Conservation (phyloP, 2,797 vertebrate genomes). For the Catharus ustulatus region DNA sequence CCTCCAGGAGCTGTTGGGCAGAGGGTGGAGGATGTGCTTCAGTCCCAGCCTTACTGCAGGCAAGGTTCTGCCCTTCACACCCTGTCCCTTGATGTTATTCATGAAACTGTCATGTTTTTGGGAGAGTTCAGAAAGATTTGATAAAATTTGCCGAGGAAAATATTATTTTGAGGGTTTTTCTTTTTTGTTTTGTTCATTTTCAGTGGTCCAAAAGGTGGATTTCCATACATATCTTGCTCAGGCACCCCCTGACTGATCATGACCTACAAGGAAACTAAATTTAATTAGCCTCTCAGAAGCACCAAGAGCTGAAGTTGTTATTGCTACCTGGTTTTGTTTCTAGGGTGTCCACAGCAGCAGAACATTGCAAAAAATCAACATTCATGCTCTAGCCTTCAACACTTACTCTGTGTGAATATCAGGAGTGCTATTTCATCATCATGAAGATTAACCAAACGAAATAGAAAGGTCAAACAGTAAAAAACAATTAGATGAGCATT, state of each 20-base stretch:
- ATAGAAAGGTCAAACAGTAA: slow-evolving; percentile 71
- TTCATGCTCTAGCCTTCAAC: background rate
- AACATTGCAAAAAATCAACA: slow-evolving; percentile 12
- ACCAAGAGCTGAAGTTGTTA: background rate
- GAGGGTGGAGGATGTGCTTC: background rate
- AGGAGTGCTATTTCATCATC: slow-evolving; percentile 61
- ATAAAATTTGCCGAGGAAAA: slow-evolving; percentile 20
- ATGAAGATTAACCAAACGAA: slow-evolving; percentile 61
- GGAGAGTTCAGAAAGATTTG: slow-evolving; percentile 21
- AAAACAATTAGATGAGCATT: slow-evolving; percentile 67
- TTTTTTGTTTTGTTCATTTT: background rate
- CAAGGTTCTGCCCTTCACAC: background rate
- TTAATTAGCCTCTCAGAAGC: background rate
- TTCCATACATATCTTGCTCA: background rate
- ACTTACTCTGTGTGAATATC: slow-evolving; percentile 42
- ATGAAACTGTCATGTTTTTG: background rate
- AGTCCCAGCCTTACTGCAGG: too few relatives aligned
- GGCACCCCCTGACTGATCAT: background rate
- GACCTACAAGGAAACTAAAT: background rate
- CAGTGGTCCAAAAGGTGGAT: background rate
- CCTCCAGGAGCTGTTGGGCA: background rate
- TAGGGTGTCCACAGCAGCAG: background rate
- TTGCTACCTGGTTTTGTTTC: background rate
- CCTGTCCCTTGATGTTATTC: background rate
- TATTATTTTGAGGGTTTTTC: background rate